Conservation (phyloP, 2,113 vertebrate genomes). For the Etheostoma cragini region DNA sequence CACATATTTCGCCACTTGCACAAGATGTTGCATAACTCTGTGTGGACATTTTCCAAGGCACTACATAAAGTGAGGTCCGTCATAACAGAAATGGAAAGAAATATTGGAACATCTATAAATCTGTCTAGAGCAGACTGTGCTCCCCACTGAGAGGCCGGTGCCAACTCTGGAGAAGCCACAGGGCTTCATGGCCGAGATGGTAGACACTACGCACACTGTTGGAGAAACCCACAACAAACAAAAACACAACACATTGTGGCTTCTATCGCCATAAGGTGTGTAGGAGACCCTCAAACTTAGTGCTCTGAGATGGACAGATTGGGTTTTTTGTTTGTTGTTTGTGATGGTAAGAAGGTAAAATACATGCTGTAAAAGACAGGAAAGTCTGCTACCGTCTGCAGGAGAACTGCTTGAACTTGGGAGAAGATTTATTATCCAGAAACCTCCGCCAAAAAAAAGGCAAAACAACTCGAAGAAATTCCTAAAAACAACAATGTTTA, state of each 20-base stretch:
- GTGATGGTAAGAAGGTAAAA: not conserved
- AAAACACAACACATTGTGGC: conserved; percentile 16
- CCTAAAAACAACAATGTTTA: not conserved
- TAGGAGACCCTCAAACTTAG: conserved; percentile 1
- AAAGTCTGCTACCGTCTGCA: not conserved
- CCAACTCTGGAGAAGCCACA: conserved; percentile 22
- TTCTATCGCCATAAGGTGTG: not conserved
- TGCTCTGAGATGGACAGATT: not conserved
- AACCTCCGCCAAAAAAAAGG: not conserved
- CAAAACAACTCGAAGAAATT: conserved; percentile 1
- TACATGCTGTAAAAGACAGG: not conserved
- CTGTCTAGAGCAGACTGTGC: conserved; percentile 24
- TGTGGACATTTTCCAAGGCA: not conserved
- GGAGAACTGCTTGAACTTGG: not conserved
- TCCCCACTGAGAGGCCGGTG: conserved; percentile 1
- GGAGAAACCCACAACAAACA: too few relatives aligned
- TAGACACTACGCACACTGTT: not conserved
- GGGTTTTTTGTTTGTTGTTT: conserved; percentile 12
- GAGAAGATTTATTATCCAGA: conserved; percentile 18
- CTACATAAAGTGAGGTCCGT: not conserved
- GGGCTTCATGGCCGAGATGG: not conserved
- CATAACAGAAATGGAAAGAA: not conserved
- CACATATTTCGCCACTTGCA: not conserved
- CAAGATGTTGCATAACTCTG: not conserved
- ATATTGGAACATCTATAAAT: conserved; percentile 18